phyloP scores from a whole-genome alignment of 1,140 invertebrate species.

The Formica exsecta region DNA sequence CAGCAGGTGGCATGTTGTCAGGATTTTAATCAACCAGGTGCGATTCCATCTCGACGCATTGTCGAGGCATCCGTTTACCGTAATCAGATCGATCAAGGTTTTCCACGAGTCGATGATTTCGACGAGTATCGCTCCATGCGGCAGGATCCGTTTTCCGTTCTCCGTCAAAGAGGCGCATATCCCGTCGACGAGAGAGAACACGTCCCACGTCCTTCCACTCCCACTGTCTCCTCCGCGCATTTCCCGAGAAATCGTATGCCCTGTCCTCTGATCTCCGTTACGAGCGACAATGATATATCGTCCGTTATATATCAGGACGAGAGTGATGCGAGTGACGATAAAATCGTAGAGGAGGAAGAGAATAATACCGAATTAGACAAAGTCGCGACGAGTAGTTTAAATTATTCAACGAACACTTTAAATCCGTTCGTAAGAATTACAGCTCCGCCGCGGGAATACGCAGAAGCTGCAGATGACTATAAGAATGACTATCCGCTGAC shows the following conservation, averaged over 20 bases:
- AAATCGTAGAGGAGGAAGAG: slow-evolving; percentile 34
- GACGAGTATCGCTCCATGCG: not conserved
- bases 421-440: slow-evolving; percentile 32
- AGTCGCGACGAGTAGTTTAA: not conserved
- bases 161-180: slow-evolving; percentile 8
- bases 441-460: slow-evolving; percentile 27
- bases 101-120: slow-evolving; percentile 15
- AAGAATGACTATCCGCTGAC: slow-evolving; percentile 19
- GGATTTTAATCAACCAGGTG: slow-evolving; percentile 79
- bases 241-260: slow-evolving; percentile 2
- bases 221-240: slow-evolving; percentile 25
- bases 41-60: slow-evolving; percentile 76
- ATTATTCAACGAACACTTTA: not conserved
- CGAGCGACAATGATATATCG: slow-evolving; percentile 39
- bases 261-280: slow-evolving; percentile 46
- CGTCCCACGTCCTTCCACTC: slow-evolving; percentile 36
- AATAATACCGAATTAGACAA: not conserved
- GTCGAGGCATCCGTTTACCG: slow-evolving; percentile 9
- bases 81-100: slow-evolving; percentile 42
- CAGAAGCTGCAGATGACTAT: not conserved
- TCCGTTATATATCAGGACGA: slow-evolving; percentile 49
- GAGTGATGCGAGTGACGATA: slow-evolving; percentile 40
- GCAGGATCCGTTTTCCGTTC: not conserved
- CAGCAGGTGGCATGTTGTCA: slow-evolving; percentile 73
- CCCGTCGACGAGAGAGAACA: slow-evolving; percentile 13